phyloP scores from a whole-genome alignment of 1,140 invertebrate genomes.

The Penaeus chinensis region DNA sequence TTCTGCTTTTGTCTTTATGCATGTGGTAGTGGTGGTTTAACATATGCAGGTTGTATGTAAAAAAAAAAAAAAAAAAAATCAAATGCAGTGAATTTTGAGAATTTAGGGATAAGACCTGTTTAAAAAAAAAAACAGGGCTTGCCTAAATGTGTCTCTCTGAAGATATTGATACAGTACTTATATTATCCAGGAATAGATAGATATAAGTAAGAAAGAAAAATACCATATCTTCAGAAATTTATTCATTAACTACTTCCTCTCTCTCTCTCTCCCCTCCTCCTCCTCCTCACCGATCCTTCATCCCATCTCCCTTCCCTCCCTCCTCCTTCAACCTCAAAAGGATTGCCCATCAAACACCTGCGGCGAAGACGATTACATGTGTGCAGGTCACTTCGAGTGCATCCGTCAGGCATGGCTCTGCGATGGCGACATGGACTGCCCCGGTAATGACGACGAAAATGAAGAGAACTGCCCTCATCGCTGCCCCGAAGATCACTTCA shows the following conservation, averaged over 20 bases:
- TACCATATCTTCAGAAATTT: neutral
- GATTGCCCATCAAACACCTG: constrained; percentile 36
- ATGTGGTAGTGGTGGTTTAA: too few relatives aligned
- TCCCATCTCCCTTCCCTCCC: neutral
- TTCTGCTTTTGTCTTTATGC: too few relatives aligned
- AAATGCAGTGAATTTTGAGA: too few relatives aligned
- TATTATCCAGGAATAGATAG: too few relatives aligned
- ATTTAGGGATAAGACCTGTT: too few relatives aligned
- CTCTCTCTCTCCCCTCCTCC: too few relatives aligned
- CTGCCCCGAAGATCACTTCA: constrained; percentile 60
- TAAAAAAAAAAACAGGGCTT: too few relatives aligned
- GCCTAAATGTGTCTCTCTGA: too few relatives aligned
- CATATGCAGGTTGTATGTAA: too few relatives aligned
- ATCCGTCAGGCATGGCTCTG: constrained; percentile 73
- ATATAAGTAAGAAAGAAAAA: too few relatives aligned
- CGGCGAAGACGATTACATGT: constrained; percentile 36
- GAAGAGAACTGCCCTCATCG: constrained; percentile 12
- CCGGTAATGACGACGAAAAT: constrained; percentile 70
- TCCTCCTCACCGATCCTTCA: neutral
- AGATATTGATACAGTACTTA: too few relatives aligned
- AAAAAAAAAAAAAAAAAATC: too few relatives aligned
- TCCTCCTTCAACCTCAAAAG: constrained; percentile 5
- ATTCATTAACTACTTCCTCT: neutral
- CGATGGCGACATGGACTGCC: constrained; percentile 75
- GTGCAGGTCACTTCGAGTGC: constrained; percentile 72